These are phyloP conservation scores for Theonella swinhoei DNA, from an alignment of 37 sponge, comb jelly and placozoan genomes.

Conservation along the genomic window DNA sequence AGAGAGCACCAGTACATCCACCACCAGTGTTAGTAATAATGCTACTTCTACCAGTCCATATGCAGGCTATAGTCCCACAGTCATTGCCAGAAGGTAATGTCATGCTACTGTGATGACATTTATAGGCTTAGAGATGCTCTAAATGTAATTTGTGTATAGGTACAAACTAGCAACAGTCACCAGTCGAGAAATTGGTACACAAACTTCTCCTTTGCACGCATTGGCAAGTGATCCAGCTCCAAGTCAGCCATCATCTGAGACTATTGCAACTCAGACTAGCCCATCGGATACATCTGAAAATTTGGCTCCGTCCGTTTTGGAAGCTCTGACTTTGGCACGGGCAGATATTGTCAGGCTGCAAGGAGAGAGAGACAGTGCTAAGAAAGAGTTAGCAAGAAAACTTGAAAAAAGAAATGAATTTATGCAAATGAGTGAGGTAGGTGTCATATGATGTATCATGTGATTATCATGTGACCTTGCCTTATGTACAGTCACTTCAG, in stretches of 20 bases:
- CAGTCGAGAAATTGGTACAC: slow-evolving; percentile 34
- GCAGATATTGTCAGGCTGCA: slow-evolving; percentile 16
- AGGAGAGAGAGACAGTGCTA: slow-evolving; percentile 11
- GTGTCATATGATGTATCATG: background rate
- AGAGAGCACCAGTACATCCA: too few relatives aligned
- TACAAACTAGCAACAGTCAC: slow-evolving; percentile 51
- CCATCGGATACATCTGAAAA: background rate
- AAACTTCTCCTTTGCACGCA: slow-evolving; percentile 25
- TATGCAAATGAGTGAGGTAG: background rate
- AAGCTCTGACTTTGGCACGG: background rate
- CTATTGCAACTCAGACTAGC: background rate
- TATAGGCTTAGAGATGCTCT: too few relatives aligned
- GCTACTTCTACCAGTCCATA: background rate
- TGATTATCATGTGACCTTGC: background rate
- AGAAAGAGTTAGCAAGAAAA: background rate
- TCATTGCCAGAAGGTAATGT: slow-evolving; percentile 40
- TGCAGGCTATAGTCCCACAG: slow-evolving; percentile 18
- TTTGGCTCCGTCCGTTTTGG: background rate
- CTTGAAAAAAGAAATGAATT: background rate
- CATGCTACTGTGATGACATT: background rate
- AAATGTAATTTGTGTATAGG: too few relatives aligned
- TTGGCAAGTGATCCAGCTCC: too few relatives aligned
- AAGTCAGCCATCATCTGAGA: background rate
- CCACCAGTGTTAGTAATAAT: too few relatives aligned
- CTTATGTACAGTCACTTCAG: slow-evolving; percentile 12